phyloP scores from a whole-genome alignment of 2,888 invertebrate genomes.

The Ichneumoninae sp. region DNA sequence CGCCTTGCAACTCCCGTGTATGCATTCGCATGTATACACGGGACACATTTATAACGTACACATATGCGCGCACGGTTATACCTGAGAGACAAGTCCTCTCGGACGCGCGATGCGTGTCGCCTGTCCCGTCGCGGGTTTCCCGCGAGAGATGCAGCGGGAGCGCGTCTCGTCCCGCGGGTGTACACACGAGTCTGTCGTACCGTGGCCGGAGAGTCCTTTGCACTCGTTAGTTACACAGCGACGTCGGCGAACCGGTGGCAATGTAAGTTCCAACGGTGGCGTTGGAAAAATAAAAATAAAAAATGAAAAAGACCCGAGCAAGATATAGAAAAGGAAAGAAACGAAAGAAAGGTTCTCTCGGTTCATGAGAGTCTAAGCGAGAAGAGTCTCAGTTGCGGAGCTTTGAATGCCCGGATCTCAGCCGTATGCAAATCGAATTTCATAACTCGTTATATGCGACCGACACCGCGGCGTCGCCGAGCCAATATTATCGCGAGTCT shows the following conservation, averaged over 20 bases:
- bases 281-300: background rate
- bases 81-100: slow-evolving; percentile 45
- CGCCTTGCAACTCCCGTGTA: slow-evolving; percentile 45
- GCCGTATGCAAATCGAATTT: slow-evolving; percentile 79
- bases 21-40: background rate
- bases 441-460: slow-evolving; percentile 75
- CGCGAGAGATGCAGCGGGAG: slow-evolving; percentile 51
- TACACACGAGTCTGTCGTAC: slow-evolving; percentile 35
- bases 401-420: slow-evolving; percentile 61
- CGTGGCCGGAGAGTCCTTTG: slow-evolving; percentile 46
- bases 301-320: slow-evolving; percentile 1
- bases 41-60: background rate
- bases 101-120: slow-evolving; percentile 44
- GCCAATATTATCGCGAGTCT: slow-evolving; percentile 54
- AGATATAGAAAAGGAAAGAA: slow-evolving; percentile 31
- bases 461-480: slow-evolving; percentile 58
- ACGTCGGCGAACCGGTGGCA: slow-evolving; percentile 42
- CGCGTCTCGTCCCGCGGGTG: slow-evolving; percentile 61
- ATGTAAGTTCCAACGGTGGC: slow-evolving; percentile 1
- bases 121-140: slow-evolving; percentile 45
- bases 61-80: background rate
- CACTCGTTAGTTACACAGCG: slow-evolving; percentile 60
- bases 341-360: slow-evolving; percentile 40
- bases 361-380: slow-evolving; percentile 45
- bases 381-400: slow-evolving; percentile 62